These are phyloP conservation scores for Thunnus thynnus DNA, from an alignment of 2,113 vertebrate genomes.

Conservation along the genomic window DNA sequence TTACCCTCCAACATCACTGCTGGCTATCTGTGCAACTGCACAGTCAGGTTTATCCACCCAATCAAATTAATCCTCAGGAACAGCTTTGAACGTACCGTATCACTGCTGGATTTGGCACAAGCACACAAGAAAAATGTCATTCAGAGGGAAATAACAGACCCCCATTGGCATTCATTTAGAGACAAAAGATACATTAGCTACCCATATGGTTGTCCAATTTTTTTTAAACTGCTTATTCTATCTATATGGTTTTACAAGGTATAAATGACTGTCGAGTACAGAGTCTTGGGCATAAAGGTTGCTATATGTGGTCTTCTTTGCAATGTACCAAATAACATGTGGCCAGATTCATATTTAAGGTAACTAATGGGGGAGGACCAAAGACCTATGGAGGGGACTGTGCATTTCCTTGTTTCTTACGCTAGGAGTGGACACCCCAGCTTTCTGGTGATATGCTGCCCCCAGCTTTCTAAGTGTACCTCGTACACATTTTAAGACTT, in stretches of 20 bases:
- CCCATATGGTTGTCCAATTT: slow-evolving; percentile 31
- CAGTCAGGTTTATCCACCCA: slow-evolving; percentile 65
- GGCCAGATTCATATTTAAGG: neutral
- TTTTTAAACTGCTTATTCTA: slow-evolving; percentile 2
- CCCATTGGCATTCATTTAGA: slow-evolving; percentile 47
- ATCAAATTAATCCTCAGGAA: slow-evolving; percentile 67
- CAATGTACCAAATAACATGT: neutral
- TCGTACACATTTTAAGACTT: too few relatives aligned
- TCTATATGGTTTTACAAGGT: slow-evolving; percentile 4
- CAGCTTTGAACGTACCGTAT: slow-evolving; percentile 58
- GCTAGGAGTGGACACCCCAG: too few relatives aligned
- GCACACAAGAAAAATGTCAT: slow-evolving; percentile 57
- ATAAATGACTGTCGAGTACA: slow-evolving; percentile 2
- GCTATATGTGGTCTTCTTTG: neutral
- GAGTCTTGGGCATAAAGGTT: neutral
- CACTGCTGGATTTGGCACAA: slow-evolving; percentile 59
- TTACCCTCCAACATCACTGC: slow-evolving; percentile 56
- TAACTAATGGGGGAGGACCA: too few relatives aligned
- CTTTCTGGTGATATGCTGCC: too few relatives aligned
- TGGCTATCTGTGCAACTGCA: slow-evolving; percentile 56
- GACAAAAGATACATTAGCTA: slow-evolving; percentile 42
- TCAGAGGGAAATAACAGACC: slow-evolving; percentile 43
- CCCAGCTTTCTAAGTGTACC: too few relatives aligned
- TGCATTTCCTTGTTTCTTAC: too few relatives aligned
- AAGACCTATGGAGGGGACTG: too few relatives aligned